Evolutionary conservation across 2,113 vertebrate species (phyloP).

Genomic region (Tragulus kanchil): DNA sequence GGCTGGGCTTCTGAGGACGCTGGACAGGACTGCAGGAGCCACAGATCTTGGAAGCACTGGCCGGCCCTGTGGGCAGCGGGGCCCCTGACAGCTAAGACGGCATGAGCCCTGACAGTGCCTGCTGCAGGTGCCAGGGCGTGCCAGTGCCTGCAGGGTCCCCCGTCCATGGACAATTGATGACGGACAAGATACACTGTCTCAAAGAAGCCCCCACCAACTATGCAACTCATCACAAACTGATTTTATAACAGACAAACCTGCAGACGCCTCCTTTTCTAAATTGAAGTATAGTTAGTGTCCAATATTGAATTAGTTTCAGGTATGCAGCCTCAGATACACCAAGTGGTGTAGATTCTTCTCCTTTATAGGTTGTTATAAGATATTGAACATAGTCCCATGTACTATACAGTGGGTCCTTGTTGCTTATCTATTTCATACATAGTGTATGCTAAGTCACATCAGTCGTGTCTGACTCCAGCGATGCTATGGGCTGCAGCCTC

Average conservation of each 20-base stretch:
- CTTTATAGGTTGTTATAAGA: background rate
- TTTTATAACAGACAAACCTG: background rate
- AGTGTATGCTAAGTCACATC: background rate
- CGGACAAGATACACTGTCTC: background rate
- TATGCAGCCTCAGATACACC: background rate
- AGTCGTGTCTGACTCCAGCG: background rate
- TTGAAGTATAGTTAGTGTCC: background rate
- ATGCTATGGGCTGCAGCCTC: background rate
- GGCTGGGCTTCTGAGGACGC: background rate
- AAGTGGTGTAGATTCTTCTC: background rate
- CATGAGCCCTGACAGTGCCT: background rate
- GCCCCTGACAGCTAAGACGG: background rate
- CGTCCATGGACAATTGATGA: background rate
- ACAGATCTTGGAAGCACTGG: background rate
- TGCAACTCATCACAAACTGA: background rate
- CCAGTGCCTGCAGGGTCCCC: background rate
- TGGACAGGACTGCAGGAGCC: background rate
- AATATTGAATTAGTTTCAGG: background rate
- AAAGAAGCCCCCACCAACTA: background rate
- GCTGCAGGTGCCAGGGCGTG: background rate
- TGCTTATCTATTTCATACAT: background rate
- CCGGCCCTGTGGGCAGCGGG: background rate
- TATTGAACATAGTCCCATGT: background rate
- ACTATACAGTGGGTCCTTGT: background rate
- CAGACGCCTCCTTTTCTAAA: background rate